Evolutionary conservation across 2,797 vertebrate genomes (phyloP).

Genomic region (Tapera naevia): DNA sequence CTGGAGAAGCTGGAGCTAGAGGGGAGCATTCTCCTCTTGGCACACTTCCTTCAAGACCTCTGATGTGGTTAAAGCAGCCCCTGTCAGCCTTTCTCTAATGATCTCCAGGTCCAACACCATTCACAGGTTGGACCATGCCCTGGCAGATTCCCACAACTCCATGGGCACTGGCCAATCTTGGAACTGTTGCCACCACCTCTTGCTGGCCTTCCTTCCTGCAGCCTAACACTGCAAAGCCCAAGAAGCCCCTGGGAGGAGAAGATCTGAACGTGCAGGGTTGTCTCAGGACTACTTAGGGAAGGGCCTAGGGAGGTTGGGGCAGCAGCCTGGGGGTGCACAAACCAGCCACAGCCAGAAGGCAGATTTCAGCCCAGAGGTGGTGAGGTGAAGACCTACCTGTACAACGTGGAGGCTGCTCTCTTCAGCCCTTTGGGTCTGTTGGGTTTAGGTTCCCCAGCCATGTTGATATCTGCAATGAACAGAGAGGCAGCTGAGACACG

Average conservation of each 20-base stretch:
- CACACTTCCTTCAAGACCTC: background rate
- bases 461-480: constrained; percentile 88
- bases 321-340: accelerated
- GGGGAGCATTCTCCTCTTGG: background rate
- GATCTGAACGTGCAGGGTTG: background rate
- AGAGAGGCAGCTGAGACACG: background rate
- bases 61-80: background rate
- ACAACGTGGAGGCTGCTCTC: constrained; percentile 86
- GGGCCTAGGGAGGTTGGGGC: background rate
- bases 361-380: background rate
- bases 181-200: background rate
- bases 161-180: background rate
- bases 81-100: background rate
- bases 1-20: background rate
- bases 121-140: background rate
- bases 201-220: background rate
- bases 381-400: constrained; percentile 80
- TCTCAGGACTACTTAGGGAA: background rate
- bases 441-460: constrained; percentile 94
- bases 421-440: constrained; percentile 90
- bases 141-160: background rate
- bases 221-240: background rate
- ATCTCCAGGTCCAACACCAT: background rate
- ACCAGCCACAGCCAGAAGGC: background rate
- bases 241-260: background rate